Base-by-base conservation (phyloP, 2,113 vertebrate genomes). In the Ranitomeya variabilis region DNA sequence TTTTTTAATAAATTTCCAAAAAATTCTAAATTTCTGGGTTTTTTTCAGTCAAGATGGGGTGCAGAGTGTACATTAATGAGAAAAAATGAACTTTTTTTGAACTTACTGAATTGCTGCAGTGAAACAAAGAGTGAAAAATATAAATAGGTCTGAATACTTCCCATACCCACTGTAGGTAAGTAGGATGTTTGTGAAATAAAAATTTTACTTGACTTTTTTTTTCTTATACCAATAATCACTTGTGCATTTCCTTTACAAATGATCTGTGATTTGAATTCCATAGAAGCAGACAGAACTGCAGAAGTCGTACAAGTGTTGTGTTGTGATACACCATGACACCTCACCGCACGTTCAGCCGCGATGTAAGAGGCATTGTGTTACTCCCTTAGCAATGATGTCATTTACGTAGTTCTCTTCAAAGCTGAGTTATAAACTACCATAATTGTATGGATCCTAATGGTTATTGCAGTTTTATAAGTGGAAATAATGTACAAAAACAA, bases 401-500 rank as follows among this genome's bases (percentile, higher is more conserved):
- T 71, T 54, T 69, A n/a, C 62, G 10, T 62, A 54, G 37, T 83
- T 84, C 64, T 69, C 64, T 84, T 52, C 37, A 84, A 84, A 84
- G 64, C 64, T 10, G 52, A 69, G 64, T 69, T 84, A 71, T 84
- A 84, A 84, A 69, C 82, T 18, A 54, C 66, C 82, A 71, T 84
- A 84, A 84, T 84, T 84, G 82, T 84, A 19, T 23, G 23, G 82
- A 84, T 71, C 52, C 82, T 84, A 71, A 84, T 71, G 66, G 64
- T 84, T 84, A 84, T 71, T 84, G 64, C 82, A 55, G 64, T 84
- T 84, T 84, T 84, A 84, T 84, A 84, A 81, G 79, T 81, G 51
- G 51, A 84, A 84, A 84, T 84, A 66, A 69, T 84, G 62, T 69
- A 71, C 13, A 45, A 55, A 66, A 84, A 31, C 64, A 55, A 66